A percentile compares a stretch with the other conserved stretches of the same genome.
phyloP scores from a whole-genome alignment of 2,113 vertebrate genomes.

The Rynchops niger region DNA sequence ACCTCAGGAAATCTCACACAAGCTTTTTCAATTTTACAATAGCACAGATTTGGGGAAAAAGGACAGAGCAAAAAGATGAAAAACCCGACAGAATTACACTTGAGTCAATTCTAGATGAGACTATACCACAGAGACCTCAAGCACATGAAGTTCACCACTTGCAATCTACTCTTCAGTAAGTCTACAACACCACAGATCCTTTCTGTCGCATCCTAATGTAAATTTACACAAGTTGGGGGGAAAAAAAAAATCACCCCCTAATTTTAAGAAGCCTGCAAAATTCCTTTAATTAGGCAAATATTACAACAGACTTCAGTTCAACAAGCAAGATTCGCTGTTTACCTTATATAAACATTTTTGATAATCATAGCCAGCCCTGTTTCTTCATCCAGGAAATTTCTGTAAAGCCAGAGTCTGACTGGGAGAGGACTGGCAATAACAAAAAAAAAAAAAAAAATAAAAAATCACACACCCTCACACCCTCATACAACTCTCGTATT shows the following conservation, averaged over 20 bases:
- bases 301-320: not conserved
- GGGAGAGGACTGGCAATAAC: not conserved
- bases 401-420: not conserved
- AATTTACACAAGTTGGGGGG: not conserved
- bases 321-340: not conserved
- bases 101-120: not conserved
- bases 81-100: not conserved
- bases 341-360: not conserved
- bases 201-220: not conserved
- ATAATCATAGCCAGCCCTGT: not conserved
- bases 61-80: not conserved
- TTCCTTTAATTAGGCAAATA: not conserved
- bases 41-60: not conserved
- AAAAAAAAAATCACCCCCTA: not conserved
- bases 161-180: not conserved
- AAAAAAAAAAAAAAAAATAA: no score
- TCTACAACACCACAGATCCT: not conserved
- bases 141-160: not conserved
- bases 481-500: not conserved
- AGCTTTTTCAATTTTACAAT: not conserved
- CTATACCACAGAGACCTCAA: not conserved
- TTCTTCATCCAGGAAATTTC: not conserved
- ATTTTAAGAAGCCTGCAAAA: not conserved
- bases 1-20: not conserved
- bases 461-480: no score